These are phyloP conservation scores for Margarornis squamiger DNA, from an alignment of 2,797 vertebrate genomes.

Conservation along the genomic window DNA sequence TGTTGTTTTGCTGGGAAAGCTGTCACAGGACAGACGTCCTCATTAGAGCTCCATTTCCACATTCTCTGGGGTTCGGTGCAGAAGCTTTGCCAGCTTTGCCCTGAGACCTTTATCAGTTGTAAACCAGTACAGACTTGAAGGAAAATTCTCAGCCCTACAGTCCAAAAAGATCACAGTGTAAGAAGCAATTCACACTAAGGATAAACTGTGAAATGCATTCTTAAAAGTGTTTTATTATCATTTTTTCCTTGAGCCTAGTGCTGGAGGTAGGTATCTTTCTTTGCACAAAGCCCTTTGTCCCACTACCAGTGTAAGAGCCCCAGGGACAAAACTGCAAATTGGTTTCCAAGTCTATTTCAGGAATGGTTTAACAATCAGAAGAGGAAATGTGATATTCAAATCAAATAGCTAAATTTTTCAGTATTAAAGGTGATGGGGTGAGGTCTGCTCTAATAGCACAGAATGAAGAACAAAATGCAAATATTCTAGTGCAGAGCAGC, in stretches of 20 bases:
- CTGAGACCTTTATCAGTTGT: neutral
- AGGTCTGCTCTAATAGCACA: neutral
- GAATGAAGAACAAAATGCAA: neutral
- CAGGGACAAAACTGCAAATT: constrained; percentile 41
- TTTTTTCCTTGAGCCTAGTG: neutral
- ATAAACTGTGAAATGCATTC: constrained; percentile 67
- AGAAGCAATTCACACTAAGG: constrained; percentile 68
- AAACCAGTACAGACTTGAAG: neutral
- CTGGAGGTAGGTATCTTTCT: neutral
- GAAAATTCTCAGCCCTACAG: constrained; percentile 26
- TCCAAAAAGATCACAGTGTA: constrained; percentile 36
- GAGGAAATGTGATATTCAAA: constrained; percentile 13
- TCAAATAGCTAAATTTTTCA: constrained; percentile 3
- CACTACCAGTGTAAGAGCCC: neutral
- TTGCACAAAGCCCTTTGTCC: constrained; percentile 17
- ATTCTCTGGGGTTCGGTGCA: neutral
- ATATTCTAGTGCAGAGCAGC: neutral
- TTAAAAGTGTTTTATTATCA: constrained; percentile 62
- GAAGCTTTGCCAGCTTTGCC: constrained; percentile 19
- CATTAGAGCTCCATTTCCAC: constrained; percentile 55
- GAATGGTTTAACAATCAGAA: constrained; percentile 5
- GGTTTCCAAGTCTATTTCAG: constrained; percentile 30
- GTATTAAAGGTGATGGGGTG: neutral
- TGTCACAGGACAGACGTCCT: constrained; percentile 40
- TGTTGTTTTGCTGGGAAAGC: constrained; percentile 36